Conservation (phyloP, 1,140 invertebrate genomes). For the Neotoxoptera formosana region DNA sequence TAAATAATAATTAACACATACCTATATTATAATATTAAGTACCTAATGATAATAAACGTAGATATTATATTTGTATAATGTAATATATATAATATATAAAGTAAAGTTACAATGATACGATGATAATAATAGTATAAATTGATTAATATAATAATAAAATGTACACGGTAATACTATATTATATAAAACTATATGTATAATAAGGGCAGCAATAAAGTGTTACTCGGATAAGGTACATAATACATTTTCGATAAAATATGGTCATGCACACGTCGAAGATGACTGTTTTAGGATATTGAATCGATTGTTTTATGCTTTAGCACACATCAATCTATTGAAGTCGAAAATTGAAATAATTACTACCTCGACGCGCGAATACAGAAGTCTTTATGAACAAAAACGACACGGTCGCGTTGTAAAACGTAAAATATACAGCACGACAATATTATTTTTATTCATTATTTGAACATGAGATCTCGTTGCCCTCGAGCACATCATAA, state of each 20-base stretch:
- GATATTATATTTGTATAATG: neutral
- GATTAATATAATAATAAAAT: constrained; percentile 8
- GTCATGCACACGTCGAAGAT: neutral
- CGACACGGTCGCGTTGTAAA: neutral
- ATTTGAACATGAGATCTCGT: neutral
- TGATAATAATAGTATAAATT: constrained; percentile 2
- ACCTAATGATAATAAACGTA: neutral
- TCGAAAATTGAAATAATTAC: neutral
- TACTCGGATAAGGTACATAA: neutral
- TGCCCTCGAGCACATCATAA: neutral
- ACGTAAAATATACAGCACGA: neutral
- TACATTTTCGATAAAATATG: constrained; percentile 5
- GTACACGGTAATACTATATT: neutral
- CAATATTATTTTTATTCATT: neutral
- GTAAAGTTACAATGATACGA: constrained; percentile 1
- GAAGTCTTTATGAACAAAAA: neutral
- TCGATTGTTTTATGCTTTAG: neutral
- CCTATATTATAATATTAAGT: neutral
- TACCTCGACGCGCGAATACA: neutral
- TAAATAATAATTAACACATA: constrained; percentile 10
- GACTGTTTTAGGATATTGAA: neutral
- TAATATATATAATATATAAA: neutral
- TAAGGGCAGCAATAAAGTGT: neutral
- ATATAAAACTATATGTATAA: neutral
- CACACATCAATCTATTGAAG: neutral